Evolutionary conservation across 2,113 vertebrate genomes (phyloP).

Genomic region (Tautogolabrus adspersus): DNA sequence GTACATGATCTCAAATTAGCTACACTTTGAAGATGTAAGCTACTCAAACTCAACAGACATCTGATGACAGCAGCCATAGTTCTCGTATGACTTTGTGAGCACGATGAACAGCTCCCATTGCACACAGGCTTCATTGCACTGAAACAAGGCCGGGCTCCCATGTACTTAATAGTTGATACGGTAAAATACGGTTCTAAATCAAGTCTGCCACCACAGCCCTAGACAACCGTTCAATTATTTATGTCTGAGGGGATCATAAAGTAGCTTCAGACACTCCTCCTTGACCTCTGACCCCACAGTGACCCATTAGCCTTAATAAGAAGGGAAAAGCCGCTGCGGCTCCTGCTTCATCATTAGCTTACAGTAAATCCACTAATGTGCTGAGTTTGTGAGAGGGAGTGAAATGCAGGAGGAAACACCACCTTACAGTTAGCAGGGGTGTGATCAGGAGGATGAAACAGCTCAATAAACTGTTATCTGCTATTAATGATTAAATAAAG

Average conservation of each 20-base stretch:
- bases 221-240: neutral
- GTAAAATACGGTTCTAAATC: neutral
- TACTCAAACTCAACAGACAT: neutral
- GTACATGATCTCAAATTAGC: neutral
- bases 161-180: neutral
- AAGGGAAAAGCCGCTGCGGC: constrained; percentile 43
- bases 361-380: constrained; percentile 73
- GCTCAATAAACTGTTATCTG: constrained; percentile 46
- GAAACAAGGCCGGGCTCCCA: neutral
- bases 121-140: neutral
- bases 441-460: constrained; percentile 27
- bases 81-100: neutral
- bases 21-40: neutral
- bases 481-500: constrained; percentile 17
- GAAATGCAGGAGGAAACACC: constrained; percentile 28
- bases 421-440: constrained; percentile 27
- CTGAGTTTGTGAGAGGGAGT: constrained; percentile 30
- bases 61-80: neutral
- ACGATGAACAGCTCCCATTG: neutral
- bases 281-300: constrained; percentile 24
- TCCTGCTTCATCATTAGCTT: constrained; percentile 67
- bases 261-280: constrained; percentile 26
- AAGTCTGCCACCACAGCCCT: neutral
- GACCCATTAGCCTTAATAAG: constrained; percentile 54
- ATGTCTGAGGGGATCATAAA: constrained; percentile 21